Evolutionary conservation across 2,797 vertebrate species (phyloP), one percentile per base, ranked within the genome.

Genomic region (Betta splendens): DNA sequence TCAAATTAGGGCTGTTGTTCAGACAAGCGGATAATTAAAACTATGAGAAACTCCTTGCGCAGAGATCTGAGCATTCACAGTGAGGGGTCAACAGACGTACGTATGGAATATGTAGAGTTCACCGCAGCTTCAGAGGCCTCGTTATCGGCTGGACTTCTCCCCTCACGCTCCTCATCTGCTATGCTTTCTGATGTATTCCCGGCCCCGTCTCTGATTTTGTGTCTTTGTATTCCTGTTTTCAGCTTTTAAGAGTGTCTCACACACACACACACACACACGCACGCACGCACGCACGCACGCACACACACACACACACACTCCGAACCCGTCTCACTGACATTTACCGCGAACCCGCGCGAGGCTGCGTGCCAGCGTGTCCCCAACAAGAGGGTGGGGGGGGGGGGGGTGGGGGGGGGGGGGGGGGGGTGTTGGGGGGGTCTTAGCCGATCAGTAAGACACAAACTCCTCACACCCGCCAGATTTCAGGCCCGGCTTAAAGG

Each of bases 381-480:
- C 72, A 75, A 59, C 70, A 67, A 80, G 66, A n/a, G n/a, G n/a
- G n/a, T n/a, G n/a, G n/a, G n/a, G n/a, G n/a, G n/a, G n/a, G n/a
- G n/a, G n/a, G n/a, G n/a, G n/a, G n/a, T n/a, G n/a, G n/a, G n/a
- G n/a, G n/a, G n/a, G n/a, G n/a, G n/a, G n/a, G n/a, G n/a, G n/a
- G n/a, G n/a, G n/a, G n/a, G n/a, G n/a, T n/a, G n/a, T n/a, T n/a
- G n/a, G n/a, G n/a, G n/a, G n/a, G n/a, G n/a, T n/a, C 70, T 85
- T 81, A 87, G 78, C 75, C 42, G 52, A 85, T 84, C 85, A 84
- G 83, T 77, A 78, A 88, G 78, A 90, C 81, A 81, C 76, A 85
- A 89, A 88, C 75, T 79, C 82, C 81, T 69, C 83, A 84, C 84
- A 82, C 75, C 85, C 84, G 80, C 65, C 58, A 87, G 85, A 86